Evolutionary conservation across 2,888 invertebrate genomes (phyloP).

Genomic region (Drosophila rubida): DNA sequence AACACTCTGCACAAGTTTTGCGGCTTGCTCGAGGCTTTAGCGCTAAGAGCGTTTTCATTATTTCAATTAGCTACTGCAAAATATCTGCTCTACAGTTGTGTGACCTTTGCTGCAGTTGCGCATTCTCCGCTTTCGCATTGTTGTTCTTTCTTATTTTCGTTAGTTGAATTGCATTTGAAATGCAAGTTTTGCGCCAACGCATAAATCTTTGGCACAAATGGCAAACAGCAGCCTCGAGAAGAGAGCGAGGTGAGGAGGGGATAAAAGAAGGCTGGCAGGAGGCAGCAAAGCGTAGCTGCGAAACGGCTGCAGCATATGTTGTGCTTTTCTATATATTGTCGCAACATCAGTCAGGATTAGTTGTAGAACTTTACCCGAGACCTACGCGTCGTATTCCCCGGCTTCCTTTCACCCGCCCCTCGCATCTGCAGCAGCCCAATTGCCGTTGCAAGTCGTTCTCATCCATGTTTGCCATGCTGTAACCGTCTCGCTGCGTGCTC

Average conservation of each 20-base stretch:
- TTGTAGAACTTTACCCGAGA: slow-evolving; percentile 72
- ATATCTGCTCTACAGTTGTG: background rate
- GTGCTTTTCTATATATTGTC: slow-evolving; percentile 74
- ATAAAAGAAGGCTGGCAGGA: slow-evolving; percentile 19
- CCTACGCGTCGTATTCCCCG: slow-evolving; percentile 26
- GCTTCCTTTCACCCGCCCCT: too few relatives aligned
- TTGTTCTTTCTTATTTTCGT: slow-evolving; percentile 53
- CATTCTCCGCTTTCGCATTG: slow-evolving; percentile 16
- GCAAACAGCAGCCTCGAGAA: slow-evolving; percentile 56
- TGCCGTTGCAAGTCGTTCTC: slow-evolving; percentile 49
- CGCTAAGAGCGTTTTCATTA: background rate
- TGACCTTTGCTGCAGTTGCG: slow-evolving; percentile 28
- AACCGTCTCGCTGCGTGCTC: slow-evolving; percentile 72
- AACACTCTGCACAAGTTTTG: background rate
- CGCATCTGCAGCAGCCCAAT: background rate
- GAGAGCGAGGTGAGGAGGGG: background rate
- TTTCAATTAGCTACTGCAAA: background rate
- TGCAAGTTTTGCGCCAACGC: slow-evolving; percentile 74
- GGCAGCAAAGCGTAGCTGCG: slow-evolving; percentile 74
- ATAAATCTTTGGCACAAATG: slow-evolving; percentile 71
- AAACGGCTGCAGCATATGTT: slow-evolving; percentile 71
- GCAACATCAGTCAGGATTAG: slow-evolving; percentile 78
- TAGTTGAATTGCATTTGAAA: slow-evolving; percentile 62
- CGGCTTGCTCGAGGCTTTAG: background rate
- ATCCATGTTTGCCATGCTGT: slow-evolving; percentile 74